Evolutionary conservation across 2,888 invertebrate genomes (phyloP), one percentile per base, ranked within the genome.

Genomic region (Hofmannophila pseudospretella): DNA sequence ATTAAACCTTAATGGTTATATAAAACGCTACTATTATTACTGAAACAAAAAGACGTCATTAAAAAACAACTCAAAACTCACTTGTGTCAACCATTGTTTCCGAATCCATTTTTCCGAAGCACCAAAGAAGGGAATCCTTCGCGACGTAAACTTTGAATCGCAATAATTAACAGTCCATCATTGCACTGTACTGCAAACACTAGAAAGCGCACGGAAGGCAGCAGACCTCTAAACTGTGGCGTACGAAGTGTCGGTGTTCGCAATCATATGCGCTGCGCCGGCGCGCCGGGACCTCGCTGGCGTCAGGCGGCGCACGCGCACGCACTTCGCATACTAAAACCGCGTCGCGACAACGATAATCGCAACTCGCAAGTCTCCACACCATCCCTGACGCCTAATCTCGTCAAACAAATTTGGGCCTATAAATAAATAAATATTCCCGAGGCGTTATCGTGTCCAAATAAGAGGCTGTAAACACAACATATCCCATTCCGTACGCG

Each of bases 301-400:
- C 84, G 81, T 78, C 82, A 69, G 67, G 70, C 79, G 67, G 60
- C 79, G 73, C 58, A 49, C 50, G 62, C 79, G 80, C 74, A 84
- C 84, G 75, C 82, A 65, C 67, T 66, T 65, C 75, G 86, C 78
- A 86, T 85, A 85, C 82, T 85, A 86, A 85, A 72, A 70, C 58
- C 65, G 52, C 50, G 67, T 53, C 72, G 72, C 72, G 67, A 73
- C 75, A 54, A 60, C 61, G 66, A 77, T 75, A 67, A 81, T 80
- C 75, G 76, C 77, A 59, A 50, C 16, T 16, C 16, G 16, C 16
- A 16, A 16, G 16, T 16, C 16, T 16, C 16, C 16, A 16, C 47
- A 39, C 60, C 67, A 70, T 67, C 72, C 69, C 62, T 60, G 57
- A 54, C 61, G 64, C 64, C 67, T 74, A 70, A 79, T 77, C 79